A percentile compares a stretch with the other conserved stretches of the same genome.
phyloP scores from a whole-genome alignment of 2,113 vertebrate species.

The Cygnus buccinator region DNA sequence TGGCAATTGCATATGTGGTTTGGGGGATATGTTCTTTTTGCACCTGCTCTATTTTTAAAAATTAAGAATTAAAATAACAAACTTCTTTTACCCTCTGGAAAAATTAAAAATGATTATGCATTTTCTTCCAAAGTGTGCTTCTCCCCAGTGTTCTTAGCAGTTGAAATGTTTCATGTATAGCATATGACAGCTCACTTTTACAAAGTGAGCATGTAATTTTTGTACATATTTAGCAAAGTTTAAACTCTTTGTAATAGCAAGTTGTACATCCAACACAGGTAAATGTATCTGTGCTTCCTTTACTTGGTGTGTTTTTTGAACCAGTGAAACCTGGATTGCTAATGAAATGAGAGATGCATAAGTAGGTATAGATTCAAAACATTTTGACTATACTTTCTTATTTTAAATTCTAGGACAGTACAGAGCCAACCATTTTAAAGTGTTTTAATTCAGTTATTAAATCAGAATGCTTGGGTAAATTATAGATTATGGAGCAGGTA shows the following conservation, averaged over 20 bases:
- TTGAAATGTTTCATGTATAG: neutral
- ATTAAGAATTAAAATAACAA: slow-evolving; percentile 27
- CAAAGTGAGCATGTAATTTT: neutral
- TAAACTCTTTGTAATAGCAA: neutral
- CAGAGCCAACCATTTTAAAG: neutral
- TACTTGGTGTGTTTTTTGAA: neutral
- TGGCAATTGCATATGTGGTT: slow-evolving; percentile 30
- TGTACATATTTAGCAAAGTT: neutral
- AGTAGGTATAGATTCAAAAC: neutral
- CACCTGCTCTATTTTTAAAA: slow-evolving; percentile 43
- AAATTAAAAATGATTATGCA: neutral
- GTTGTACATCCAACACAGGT: neutral
- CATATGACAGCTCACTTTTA: neutral
- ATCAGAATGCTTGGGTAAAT: neutral
- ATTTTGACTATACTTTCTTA: neutral
- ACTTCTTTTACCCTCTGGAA: neutral
- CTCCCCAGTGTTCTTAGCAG: neutral
- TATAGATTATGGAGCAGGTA: neutral
- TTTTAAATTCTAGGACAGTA: neutral
- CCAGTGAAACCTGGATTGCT: neutral
- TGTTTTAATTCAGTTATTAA: neutral
- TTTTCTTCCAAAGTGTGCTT: neutral
- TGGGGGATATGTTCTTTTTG: slow-evolving; percentile 23
- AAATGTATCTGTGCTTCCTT: neutral
- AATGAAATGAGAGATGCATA: neutral